Base-by-base conservation (phyloP, 2,797 vertebrate species). In the Sternarchorhynchus goeldii region DNA sequence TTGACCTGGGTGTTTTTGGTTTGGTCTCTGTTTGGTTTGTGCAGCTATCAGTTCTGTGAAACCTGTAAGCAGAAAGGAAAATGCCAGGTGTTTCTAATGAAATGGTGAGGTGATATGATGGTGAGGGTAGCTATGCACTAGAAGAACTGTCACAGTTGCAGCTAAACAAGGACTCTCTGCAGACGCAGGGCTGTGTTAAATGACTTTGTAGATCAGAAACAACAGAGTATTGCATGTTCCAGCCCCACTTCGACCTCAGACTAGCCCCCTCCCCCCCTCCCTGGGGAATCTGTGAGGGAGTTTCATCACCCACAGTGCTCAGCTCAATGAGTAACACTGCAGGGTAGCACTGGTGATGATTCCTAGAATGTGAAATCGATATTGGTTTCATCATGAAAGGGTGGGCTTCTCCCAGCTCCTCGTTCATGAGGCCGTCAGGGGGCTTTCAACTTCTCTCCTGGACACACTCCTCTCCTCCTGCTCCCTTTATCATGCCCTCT, bases 301-400 rank as follows among this genome's bases (percentile, higher is more conserved):
- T 78, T 64, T 64, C 55, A 5, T 69, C 31, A n/a, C 18, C 10
- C 39, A 39, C 63, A 36, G 74, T 65, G 50, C 65, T 65, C 31
- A 55, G 73, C 76, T 82, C 55, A 39, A 76, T 65, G 17, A 57
- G 56, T 16, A 64, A 68, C 68, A 79, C 74, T 80, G 25, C 64
- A 18, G 63, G 64, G 69, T 64, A 60, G 36, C 25, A 14, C 55
- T 50, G 64, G 64, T 71, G 75, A 77, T 77, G 78, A 77, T 83
- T 77, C 74, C 69, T 64, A 64, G 58, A 73, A 77, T 83, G 81
- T 77, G 66, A 83, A 80, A 77, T 80, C 58, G 18, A 80, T 79
- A 73, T 21, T 56, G 73, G 63, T 68, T 72, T 82, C 73, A 72
- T 79, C 73, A 63, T 79, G 55, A 82, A 62, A 31, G 41, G 60